Base-by-base conservation (phyloP, 2,113 vertebrate genomes). In the Lasiurus borealis region DNA sequence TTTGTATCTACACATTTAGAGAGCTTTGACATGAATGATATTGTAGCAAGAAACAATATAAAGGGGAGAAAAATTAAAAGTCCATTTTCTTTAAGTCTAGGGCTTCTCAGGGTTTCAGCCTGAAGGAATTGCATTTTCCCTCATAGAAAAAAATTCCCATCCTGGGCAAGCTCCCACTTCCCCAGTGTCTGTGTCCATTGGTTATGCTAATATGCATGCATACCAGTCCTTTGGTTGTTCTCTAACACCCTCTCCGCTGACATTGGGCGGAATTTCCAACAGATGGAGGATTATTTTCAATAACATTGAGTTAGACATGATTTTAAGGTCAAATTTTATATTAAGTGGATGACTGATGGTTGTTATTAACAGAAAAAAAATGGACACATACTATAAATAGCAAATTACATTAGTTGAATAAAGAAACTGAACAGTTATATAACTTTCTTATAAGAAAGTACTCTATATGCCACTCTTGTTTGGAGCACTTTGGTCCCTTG, bases 31-130 rank as follows among this genome's bases (percentile, higher is more conserved):
- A 97, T 96, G 93, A n/a, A 90, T 95, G 93, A 80, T 96, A 95
- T 95, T 97, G 96, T 95, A 96, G 95, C 92, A 93, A 94, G 96
- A 96, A 97, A 96, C 91, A 97, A 96, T 95, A 94, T 40, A 93
- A 96, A 96, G 31, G 29, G 21, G 57, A 59, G 83, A 50, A 68
- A 40, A 34, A 40, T 40, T 40, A 40, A 96, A 92, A 96, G 94
- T 34, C 40, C 64, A 87, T 81, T 90, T 68, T 72, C 86, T 81
- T 96, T 95, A 92, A 96, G 75, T 52, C 85, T 94, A 59, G 68
- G 96, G 88, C 73, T 89, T 57, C 80, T 93, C 64, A 81, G 69
- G 31, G 31, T 16, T 93, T 44, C 52, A 69, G 52, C 96, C 93
- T 91, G 44, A 25, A 34, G 96, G 71, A 93, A 91, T 82, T 93